Conservation (phyloP, 1,140 invertebrate genomes). For the Leucophenga varia region DNA sequence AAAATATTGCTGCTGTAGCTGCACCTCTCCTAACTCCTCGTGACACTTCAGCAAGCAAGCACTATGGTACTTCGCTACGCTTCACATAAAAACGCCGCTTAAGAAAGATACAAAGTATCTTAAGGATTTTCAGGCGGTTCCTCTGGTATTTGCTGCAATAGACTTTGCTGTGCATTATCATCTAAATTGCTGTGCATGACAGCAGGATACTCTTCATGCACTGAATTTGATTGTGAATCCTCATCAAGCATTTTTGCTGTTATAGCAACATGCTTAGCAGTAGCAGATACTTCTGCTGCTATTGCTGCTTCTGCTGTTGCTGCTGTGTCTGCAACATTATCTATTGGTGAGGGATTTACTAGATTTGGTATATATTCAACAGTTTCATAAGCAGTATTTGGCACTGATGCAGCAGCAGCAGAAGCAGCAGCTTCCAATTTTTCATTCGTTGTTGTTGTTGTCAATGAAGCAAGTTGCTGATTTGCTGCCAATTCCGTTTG, state of each 20-base stretch:
- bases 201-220: slow-evolving; percentile 45
- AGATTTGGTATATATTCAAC: slow-evolving; percentile 47
- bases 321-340: background rate
- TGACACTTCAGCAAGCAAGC: too few relatives aligned
- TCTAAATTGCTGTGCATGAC: slow-evolving; percentile 19
- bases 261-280: slow-evolving; percentile 17
- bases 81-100: too few relatives aligned
- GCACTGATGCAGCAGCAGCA: slow-evolving; percentile 17
- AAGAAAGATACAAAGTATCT: too few relatives aligned
- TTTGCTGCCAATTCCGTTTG: background rate
- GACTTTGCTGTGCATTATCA: slow-evolving; percentile 43
- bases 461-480: slow-evolving; percentile 3
- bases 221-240: slow-evolving; percentile 47
- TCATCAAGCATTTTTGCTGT: slow-evolving; percentile 44
- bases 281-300: slow-evolving; percentile 14
- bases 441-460: slow-evolving; percentile 7
- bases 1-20: too few relatives aligned
- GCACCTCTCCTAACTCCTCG: too few relatives aligned
- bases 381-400: slow-evolving; percentile 48
- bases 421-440: slow-evolving; percentile 1
- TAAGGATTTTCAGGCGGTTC: slow-evolving; percentile 44
- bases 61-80: too few relatives aligned
- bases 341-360: slow-evolving; percentile 11
- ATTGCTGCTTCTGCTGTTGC: slow-evolving; percentile 13
- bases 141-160: slow-evolving; percentile 46